Base-by-base conservation (phyloP, 1,140 invertebrate species). In the Leptinotarsa defecta region DNA sequence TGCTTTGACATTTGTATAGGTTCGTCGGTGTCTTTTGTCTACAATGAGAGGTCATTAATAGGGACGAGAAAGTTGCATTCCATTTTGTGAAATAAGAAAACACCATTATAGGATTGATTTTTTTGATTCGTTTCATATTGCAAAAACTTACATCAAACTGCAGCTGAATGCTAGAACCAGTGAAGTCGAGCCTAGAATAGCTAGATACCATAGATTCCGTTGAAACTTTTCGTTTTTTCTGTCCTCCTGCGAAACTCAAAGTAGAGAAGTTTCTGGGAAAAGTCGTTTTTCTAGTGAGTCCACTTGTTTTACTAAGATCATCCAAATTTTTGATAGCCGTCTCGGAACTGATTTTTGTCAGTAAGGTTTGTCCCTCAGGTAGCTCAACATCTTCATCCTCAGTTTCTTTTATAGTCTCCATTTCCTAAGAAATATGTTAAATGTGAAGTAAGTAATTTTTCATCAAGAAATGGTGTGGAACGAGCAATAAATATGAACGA, bases 131-230 rank as follows among this genome's bases (percentile, higher is more conserved):
- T 11, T 3, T 43, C 34, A 11, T 27, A 27, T 11, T 43, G 11
- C 34, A 63, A 48, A 20, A n/a, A 68, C 86, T 86, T 82, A 89
- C 89, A 85, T 91, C 89, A 69, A 91, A 82, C 84, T 91, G 90
- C 73, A 92, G 84, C 77, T 91, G 90, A 61, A 91, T 83, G 81
- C 90, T 91, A 70, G 90, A 91, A 65, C 91, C 91, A 65, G 90
- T 92, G 82, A 92, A 91, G 83, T 92, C 91, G 87, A 92, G 88
- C 76, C 90, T 89, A 1, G 91, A 92, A 68, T 92, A 88, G 82
- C 91, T 91, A 13, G 91, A 92, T 79, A 91, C 90, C 52, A 91
- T 89, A 13, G 91, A 92, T 49, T 89, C 88, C 84, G 91, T 91
- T 86, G 85, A 77, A 87, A 86, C 68, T 85, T 86, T 78, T 85